Evolutionary conservation across 2,888 invertebrate genomes (phyloP).

Genomic region (Coenonympha arcania): DNA sequence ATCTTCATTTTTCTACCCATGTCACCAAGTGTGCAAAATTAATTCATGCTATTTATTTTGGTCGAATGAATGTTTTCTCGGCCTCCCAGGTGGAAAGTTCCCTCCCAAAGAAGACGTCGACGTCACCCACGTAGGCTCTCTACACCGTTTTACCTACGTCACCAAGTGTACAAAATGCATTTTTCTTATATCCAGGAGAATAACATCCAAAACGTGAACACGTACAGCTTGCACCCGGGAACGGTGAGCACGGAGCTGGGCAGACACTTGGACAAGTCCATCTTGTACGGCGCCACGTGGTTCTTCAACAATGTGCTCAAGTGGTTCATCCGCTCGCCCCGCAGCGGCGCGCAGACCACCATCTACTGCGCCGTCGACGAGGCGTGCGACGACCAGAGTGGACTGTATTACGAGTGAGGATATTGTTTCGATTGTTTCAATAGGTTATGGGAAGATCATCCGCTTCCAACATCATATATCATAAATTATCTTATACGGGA

Average conservation of each 20-base stretch:
- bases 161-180: background rate
- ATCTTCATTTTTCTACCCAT: too few species aligned
- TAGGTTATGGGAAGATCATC: too few species aligned
- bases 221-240: slow-evolving; percentile 78
- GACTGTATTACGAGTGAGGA: slow-evolving; percentile 68
- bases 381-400: slow-evolving; percentile 71
- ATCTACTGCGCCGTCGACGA: slow-evolving; percentile 81
- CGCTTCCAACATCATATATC: too few species aligned
- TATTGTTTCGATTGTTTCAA: background rate
- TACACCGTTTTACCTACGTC: too few species aligned
- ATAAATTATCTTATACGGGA: too few species aligned
- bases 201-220: slow-evolving; percentile 62
- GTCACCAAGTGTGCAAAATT: too few species aligned
- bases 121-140: too few species aligned
- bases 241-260: slow-evolving; percentile 78
- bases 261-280: slow-evolving; percentile 66
- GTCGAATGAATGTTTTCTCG: too few species aligned
- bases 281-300: slow-evolving; percentile 46
- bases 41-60: too few species aligned
- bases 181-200: slow-evolving; percentile 40
- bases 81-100: too few species aligned
- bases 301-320: slow-evolving; percentile 46
- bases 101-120: too few species aligned
- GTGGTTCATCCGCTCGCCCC: slow-evolving; percentile 71
- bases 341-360: slow-evolving; percentile 82